Conservation (phyloP, 2,113 vertebrate genomes). For the Etia nguti region DNA sequence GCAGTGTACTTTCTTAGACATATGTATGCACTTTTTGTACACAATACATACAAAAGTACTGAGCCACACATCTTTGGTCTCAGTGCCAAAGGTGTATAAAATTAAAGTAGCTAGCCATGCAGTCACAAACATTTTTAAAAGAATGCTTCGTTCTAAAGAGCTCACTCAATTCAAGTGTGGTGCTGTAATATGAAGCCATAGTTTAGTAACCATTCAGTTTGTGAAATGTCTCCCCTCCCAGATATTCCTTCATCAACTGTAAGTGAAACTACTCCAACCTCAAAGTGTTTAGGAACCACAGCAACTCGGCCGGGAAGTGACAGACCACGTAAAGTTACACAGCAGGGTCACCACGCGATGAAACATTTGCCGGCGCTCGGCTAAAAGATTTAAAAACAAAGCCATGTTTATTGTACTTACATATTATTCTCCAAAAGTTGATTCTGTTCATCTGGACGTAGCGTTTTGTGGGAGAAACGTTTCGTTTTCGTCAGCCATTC, state of each 20-base stretch:
- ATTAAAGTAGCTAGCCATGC: background rate
- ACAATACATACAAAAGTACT: background rate
- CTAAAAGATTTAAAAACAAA: background rate
- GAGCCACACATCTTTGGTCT: background rate
- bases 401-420: background rate
- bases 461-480: too few species aligned
- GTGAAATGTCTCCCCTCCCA: background rate
- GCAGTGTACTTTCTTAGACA: background rate
- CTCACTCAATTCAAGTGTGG: background rate
- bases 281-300: background rate
- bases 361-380: fast-evolving
- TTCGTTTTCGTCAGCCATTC: too few species aligned
- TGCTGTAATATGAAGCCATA: background rate
- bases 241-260: background rate
- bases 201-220: background rate
- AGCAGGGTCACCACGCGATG: fast-evolving
- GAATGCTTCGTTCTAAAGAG: background rate
- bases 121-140: background rate
- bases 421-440: too few species aligned
- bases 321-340: background rate
- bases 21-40: background rate
- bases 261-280: background rate
- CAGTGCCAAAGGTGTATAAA: background rate
- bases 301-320: background rate
- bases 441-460: too few species aligned